Evolutionary conservation across 2,888 invertebrate genomes (phyloP).

Genomic region (Melanostoma mellinum): DNA sequence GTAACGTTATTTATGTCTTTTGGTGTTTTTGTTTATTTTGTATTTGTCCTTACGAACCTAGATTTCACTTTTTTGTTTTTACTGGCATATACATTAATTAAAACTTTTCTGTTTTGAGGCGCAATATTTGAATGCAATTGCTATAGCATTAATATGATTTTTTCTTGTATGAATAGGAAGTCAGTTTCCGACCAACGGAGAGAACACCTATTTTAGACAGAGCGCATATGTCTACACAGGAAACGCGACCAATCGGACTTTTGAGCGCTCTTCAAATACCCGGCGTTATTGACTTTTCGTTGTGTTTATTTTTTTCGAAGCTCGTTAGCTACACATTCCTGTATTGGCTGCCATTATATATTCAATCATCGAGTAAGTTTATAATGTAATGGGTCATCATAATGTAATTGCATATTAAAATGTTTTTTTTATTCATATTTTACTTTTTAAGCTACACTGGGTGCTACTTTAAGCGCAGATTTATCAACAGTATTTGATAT

Average conservation of each 20-base stretch:
- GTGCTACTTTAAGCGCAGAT: constrained; percentile 88
- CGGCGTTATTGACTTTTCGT: constrained; percentile 95
- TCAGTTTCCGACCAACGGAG: constrained; percentile 80
- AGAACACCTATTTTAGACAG: constrained; percentile 80
- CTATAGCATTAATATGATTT: no score
- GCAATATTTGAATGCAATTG: no score
- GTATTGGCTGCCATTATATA: constrained; percentile 97
- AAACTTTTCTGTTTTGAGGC: no score
- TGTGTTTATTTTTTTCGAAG: constrained; percentile 97
- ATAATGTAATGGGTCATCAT: background rate
- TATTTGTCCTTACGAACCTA: no score
- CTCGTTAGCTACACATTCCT: constrained; percentile 98
- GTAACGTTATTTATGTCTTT: no score
- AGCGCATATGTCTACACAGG: constrained; percentile 57
- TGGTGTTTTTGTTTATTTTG: no score
- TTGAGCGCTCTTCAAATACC: constrained; percentile 90
- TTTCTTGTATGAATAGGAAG: constrained; percentile 76
- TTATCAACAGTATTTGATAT: constrained; percentile 92
- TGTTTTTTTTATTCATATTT: constrained; percentile 62
- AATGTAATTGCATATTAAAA: background rate
- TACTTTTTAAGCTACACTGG: constrained; percentile 84
- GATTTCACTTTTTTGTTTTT: no score
- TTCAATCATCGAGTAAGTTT: constrained; percentile 91
- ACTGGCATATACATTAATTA: no score
- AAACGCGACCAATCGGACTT: constrained; percentile 78